Conservation (phyloP, 1,140 invertebrate genomes). For the Nasonia giraulti region DNA sequence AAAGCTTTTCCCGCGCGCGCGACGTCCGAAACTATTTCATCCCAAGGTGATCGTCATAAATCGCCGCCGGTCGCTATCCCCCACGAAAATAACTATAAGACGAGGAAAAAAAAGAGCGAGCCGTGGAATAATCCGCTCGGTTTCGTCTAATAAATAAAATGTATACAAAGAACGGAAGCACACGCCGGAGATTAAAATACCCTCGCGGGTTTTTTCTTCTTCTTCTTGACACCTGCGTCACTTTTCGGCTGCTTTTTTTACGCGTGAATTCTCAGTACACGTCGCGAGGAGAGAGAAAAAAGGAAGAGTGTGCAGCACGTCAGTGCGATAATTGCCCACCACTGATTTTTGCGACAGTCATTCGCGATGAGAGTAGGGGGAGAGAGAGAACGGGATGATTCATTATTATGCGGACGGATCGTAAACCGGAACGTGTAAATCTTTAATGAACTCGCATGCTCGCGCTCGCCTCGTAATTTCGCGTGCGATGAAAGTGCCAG, state of each 20-base stretch:
- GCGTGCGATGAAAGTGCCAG: background rate
- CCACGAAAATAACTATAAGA: slow-evolving; percentile 3
- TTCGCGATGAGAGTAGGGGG: background rate
- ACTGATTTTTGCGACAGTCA: background rate
- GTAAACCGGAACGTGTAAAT: slow-evolving; percentile 3
- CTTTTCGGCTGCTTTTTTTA: no score
- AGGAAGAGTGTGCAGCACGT: slow-evolving; percentile 10
- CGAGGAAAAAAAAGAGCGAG: background rate
- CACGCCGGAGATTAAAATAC: no score
- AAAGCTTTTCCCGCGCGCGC: background rate
- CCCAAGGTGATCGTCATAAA: slow-evolving; percentile 3
- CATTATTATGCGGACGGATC: slow-evolving; percentile 7
- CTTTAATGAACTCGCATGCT: background rate
- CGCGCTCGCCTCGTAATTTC: background rate
- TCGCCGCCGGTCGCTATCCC: background rate
- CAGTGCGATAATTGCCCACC: background rate
- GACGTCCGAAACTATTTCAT: background rate
- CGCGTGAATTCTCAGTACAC: no score
- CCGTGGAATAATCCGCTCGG: no score
- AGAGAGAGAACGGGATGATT: background rate
- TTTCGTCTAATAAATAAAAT: slow-evolving; percentile 18
- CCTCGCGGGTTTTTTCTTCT: no score
- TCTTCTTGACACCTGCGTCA: no score
- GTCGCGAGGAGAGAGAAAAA: slow-evolving; percentile 7
- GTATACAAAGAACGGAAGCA: background rate